Evolutionary conservation across 2,797 vertebrate genomes (phyloP), one percentile per base, ranked within the genome.

Genomic region (Parambassis ranga): DNA sequence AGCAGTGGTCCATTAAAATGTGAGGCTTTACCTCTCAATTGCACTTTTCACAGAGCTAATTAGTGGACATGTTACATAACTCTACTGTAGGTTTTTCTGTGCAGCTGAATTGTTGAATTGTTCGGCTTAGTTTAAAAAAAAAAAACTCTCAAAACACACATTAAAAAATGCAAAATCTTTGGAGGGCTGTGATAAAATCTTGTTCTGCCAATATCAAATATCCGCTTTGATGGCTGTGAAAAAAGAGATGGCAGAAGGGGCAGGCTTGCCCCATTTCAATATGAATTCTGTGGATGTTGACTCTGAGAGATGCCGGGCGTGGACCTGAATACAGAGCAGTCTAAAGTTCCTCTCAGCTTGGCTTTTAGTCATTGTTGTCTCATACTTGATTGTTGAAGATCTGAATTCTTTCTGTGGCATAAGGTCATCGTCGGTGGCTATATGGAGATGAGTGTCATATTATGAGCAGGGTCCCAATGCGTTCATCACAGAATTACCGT

Each of bases 261-360:
- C 33, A 50, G 72, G 52, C 23, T 27, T 65, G 48, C 47, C 71
- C 75, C 61, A 80, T 86, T 87, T 90, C 77, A 75, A 83, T 86
- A 81, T 82, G 66, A 83, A 84, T 81, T 75, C 65, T 65, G 58
- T 53, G 48, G 79, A 71, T 87, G 84, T 79, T 79, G 75, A 85
- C 74, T 71, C 62, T 30, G 26, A 63, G 66, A 81, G 75, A 75
- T 73, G 71, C 65, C 71, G 36, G 49, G 70, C 16, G 67, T 68
- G 71, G 82, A 65, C 44, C 26, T 70, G 83, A 82, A 86, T 85
- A 75, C 57, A 56, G 77, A 89, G 56, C 73, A 83, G 81, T 67
- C 55, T 30, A 16, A 85, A 83, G 70, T 80, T 83, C 41, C 38
- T 62, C 65, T 72, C 50, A 48, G 74, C 49, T 43, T 19, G 19